Evolutionary conservation across 2,888 invertebrate genomes (phyloP).

Genomic region (Drymonia ruficornis): DNA sequence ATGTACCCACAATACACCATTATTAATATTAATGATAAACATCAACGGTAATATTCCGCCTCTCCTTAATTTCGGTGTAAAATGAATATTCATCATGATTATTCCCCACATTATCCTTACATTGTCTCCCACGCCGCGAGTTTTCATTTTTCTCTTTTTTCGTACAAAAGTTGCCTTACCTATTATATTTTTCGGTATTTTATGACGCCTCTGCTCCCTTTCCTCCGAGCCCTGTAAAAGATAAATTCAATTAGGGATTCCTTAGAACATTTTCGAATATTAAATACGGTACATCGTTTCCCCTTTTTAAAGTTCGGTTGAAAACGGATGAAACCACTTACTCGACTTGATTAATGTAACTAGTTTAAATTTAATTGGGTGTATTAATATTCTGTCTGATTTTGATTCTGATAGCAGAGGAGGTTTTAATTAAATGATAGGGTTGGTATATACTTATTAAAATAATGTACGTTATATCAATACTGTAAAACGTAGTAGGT

Average conservation of each 20-base stretch:
- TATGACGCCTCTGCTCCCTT: constrained; percentile 12
- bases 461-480: no score
- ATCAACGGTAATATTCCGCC: neutral
- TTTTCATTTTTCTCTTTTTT: constrained; percentile 15
- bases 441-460: no score
- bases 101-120: constrained; percentile 22
- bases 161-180: constrained; percentile 28
- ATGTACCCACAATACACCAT: neutral
- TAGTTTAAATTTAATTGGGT: no score
- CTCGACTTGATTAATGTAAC: no score
- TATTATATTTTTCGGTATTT: constrained; percentile 26
- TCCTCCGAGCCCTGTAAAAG: constrained; percentile 28
- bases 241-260: constrained; percentile 19
- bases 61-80: constrained; percentile 18
- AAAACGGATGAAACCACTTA: no score
- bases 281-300: constrained; percentile 10
- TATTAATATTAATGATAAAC: constrained; percentile 2
- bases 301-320: constrained; percentile 3
- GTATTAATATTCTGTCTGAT: no score
- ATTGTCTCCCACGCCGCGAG: constrained; percentile 15
- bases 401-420: no score
- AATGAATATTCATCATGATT: constrained; percentile 31
- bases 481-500: no score
- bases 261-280: constrained; percentile 11
- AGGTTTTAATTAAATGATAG: no score